Evolutionary conservation across 2,888 invertebrate genomes (phyloP).

Genomic region (Eristalinus aeneus): DNA sequence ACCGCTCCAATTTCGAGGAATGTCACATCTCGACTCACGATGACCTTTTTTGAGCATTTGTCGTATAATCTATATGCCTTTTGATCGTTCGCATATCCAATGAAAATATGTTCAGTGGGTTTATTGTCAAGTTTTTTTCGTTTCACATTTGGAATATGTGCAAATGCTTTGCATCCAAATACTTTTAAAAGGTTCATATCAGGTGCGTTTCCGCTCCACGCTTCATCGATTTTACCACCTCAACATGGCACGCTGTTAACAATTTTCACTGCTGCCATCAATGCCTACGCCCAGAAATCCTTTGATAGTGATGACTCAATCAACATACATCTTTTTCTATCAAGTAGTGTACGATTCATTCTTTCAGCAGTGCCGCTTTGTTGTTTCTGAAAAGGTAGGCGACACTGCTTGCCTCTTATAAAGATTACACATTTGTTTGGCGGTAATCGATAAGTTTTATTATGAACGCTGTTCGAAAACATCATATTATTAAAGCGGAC

Average conservation of each 20-base stretch:
- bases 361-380: not conserved
- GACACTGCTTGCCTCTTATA: constrained; percentile 24
- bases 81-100: constrained; percentile 17
- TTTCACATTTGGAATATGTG: no score
- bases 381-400: constrained; percentile 33
- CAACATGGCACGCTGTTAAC: constrained; percentile 21
- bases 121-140: no score
- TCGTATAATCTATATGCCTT: no score
- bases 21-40: no score
- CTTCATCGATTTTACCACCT: constrained; percentile 3
- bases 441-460: no score
- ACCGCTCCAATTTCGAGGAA: constrained; percentile 18
- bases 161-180: no score
- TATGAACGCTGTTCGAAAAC: not conserved
- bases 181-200: no score
- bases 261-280: no score
- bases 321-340: not conserved
- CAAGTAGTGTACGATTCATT: constrained; percentile 7
- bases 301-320: not conserved
- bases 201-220: no score
- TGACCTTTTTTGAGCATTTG: no score
- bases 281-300: constrained; percentile 26
- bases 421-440: not conserved
- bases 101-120: no score
- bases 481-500: constrained; percentile 25